Percentiles rank a stretch among this genome's conserved stretches.
Conservation (phyloP, 2,888 invertebrate species). For the Unio pictorum region DNA sequence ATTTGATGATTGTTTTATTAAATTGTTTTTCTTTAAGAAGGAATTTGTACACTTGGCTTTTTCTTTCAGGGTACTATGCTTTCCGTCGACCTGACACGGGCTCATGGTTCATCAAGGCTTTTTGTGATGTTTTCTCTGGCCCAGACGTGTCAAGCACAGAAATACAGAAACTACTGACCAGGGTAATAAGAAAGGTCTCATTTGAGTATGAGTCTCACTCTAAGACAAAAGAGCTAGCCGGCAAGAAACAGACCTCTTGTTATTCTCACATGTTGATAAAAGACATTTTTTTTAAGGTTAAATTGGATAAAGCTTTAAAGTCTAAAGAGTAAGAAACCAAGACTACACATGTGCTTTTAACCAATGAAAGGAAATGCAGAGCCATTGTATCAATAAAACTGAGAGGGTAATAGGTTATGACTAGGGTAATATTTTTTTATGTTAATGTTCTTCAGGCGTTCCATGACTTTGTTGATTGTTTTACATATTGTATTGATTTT, state of each 20-base stretch:
- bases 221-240: constrained; percentile 21
- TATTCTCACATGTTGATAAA: constrained; percentile 50
- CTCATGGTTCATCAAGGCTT: constrained; percentile 45
- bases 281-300: constrained; percentile 33
- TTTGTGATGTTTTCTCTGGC: constrained; percentile 35
- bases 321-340: no score
- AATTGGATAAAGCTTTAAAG: no score
- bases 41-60: neutral
- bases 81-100: constrained; percentile 47
- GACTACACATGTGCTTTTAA: no score
- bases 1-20: no score
- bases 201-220: constrained; percentile 33
- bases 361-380: no score
- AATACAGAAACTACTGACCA: constrained; percentile 35
- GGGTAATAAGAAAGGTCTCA: constrained; percentile 34
- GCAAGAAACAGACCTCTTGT: constrained; percentile 49
- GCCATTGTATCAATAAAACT: no score
- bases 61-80: constrained; percentile 41
- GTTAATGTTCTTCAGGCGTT: no score
- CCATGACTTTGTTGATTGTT: no score
- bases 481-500: no score
- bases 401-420: no score
- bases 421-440: no score
- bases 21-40: no score
- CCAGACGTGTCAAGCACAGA: constrained; percentile 16